Percentiles rank a stretch among this genome's conserved stretches.
Evolutionary conservation across 1,140 invertebrate species (phyloP).

Genomic region (Ylistrum balloti): DNA sequence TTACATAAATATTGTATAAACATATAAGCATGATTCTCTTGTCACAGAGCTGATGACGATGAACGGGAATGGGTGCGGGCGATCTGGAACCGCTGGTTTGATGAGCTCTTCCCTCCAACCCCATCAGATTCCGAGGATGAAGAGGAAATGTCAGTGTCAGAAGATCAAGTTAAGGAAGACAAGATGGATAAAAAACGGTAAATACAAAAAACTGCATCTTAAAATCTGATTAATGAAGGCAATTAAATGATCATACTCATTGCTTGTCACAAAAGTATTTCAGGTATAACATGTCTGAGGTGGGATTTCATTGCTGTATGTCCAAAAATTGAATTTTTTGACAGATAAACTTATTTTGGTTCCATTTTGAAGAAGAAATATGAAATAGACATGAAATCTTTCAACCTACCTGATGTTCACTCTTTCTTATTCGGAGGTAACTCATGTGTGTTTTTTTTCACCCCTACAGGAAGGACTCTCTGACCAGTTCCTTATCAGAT

Average conservation of each 20-base stretch:
- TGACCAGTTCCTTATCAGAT: constrained; percentile 71
- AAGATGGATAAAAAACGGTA: constrained; percentile 70
- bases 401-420: too few species aligned
- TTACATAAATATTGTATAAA: background rate
- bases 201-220: too few species aligned
- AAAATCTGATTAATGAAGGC: too few species aligned
- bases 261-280: too few species aligned
- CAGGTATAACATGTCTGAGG: too few species aligned
- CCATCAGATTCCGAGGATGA: constrained; percentile 74
- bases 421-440: background rate
- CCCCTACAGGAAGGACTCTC: constrained; percentile 68
- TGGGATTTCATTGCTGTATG: too few species aligned
- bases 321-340: too few species aligned
- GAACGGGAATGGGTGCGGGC: constrained; percentile 79
- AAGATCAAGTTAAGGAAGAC: constrained; percentile 63
- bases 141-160: constrained; percentile 58
- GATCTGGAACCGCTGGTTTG: constrained; percentile 82
- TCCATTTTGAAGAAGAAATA: too few species aligned
- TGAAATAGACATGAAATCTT: too few species aligned
- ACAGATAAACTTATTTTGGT: too few species aligned
- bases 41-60: constrained; percentile 66
- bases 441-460: background rate
- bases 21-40: background rate
- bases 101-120: constrained; percentile 79
- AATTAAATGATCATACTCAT: too few species aligned